Evolutionary conservation across 2,113 vertebrate species (phyloP).

Genomic region (Mustelus asterias): DNA sequence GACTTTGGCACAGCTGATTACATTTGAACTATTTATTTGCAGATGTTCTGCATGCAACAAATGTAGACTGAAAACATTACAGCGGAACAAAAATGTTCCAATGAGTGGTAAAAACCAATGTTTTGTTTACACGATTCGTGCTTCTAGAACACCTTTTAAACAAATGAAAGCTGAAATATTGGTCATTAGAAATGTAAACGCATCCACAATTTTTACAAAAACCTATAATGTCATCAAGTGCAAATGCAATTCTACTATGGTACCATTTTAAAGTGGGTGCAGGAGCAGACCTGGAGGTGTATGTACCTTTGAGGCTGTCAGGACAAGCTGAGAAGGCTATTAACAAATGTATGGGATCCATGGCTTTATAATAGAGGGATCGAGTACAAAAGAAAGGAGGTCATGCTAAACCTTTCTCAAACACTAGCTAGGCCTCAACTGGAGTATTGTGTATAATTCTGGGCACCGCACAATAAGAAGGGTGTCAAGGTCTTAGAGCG

Average conservation of each 20-base stretch:
- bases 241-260: background rate
- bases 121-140: background rate
- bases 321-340: background rate
- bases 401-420: background rate
- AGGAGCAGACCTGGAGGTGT: background rate
- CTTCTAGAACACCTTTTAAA: background rate
- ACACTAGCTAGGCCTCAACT: background rate
- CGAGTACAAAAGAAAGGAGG: background rate
- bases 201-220: background rate
- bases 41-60: background rate
- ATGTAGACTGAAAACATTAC: background rate
- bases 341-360: background rate
- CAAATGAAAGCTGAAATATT: background rate
- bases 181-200: background rate
- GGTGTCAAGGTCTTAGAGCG: background rate
- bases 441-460: background rate
- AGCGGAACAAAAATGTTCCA: background rate
- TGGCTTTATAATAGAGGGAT: background rate
- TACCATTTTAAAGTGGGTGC: background rate
- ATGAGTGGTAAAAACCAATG: background rate
- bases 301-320: background rate
- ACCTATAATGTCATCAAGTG: background rate
- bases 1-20: background rate
- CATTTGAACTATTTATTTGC: background rate
- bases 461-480: background rate